Percentiles rank a stretch among this genome's conserved stretches.
Evolutionary conservation across 1,140 invertebrate genomes (phyloP).

Genomic region (Achatina immaculata): DNA sequence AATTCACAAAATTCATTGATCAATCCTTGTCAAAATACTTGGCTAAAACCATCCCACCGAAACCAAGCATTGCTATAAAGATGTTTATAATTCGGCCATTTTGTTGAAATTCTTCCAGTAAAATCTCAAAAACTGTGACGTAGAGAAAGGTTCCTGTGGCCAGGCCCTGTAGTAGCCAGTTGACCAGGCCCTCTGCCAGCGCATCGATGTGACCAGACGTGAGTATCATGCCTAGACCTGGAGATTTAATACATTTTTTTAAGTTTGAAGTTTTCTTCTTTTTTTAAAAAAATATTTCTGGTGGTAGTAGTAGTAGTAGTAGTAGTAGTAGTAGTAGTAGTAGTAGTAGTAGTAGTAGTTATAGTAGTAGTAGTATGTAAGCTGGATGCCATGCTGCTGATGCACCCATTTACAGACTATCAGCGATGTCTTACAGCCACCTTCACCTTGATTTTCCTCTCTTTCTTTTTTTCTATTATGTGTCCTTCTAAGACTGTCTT

Average conservation of each 20-base stretch:
- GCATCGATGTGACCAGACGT: slow-evolving; percentile 54
- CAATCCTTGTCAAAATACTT: slow-evolving; percentile 27
- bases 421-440: no score
- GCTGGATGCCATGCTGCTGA: no score
- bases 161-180: slow-evolving; percentile 75
- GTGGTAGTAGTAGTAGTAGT: not conserved
- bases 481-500: no score
- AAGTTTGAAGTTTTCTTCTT: not conserved
- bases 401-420: no score
- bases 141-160: slow-evolving; percentile 92
- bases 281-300: not conserved
- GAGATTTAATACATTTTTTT: not conserved
- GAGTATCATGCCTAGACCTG: slow-evolving; percentile 74
- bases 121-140: slow-evolving; percentile 90
- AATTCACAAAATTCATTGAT: no score
- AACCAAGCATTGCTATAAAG: not conserved
- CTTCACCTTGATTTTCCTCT: no score
- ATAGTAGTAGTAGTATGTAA: not conserved
- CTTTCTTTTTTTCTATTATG: no score
- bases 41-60: slow-evolving; percentile 5
- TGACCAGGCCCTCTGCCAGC: slow-evolving; percentile 62
- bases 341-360: not conserved
- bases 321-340: not conserved
- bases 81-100: not conserved
- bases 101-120: slow-evolving; percentile 74